Base-by-base conservation (phyloP, 1,140 invertebrate genomes). In the Zaprionus gabonicus region DNA sequence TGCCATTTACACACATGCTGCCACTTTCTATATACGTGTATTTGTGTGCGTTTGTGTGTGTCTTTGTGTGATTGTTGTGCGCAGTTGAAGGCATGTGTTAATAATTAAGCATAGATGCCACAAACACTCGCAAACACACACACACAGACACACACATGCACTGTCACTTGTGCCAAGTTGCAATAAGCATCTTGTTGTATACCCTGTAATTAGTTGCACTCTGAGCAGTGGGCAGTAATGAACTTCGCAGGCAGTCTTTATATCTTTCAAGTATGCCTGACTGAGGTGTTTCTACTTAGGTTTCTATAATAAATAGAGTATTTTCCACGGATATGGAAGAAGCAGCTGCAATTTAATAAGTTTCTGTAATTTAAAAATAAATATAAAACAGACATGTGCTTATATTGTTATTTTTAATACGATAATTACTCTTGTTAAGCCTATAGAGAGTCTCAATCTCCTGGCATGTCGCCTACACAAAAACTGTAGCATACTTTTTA, bases 91-190 rank as follows among this genome's bases (percentile, higher is more conserved):
- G 51, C 63, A 68, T 58, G 67, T 70, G 57, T 58, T 59, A 74
- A 74, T 78, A 88, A 90, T 90, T 90, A 88, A 88, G 69, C 67
- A 79, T 73, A 69, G 74, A 78, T 83, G 83, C 71, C 77, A 80
- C 71, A 68, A 58, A 69, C 57, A 79, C 23, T 51, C 59, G 41
- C 36, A 44, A 51, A 36, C 62, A 7, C 31, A 41, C 20, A 44
- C 58, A 36, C 62, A 7, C 31, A 41, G n/a, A 51, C 23, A 60
- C 13, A n/a, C n/a, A 41, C 31, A 31, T 7, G 38, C 17, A 55
- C 46, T 46, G 10, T 31, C 17, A 27, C 17, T 49, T 25, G 3
- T 2, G 23, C 20, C 10, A n/a, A 65, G 51, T 56, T 38, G 63
- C n/a, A 28, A 41, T 15, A 38, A 27, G 64, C 5, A 44, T 58